phyloP scores from a whole-genome alignment of 2,888 invertebrate genomes.

The Netelia virgata region DNA sequence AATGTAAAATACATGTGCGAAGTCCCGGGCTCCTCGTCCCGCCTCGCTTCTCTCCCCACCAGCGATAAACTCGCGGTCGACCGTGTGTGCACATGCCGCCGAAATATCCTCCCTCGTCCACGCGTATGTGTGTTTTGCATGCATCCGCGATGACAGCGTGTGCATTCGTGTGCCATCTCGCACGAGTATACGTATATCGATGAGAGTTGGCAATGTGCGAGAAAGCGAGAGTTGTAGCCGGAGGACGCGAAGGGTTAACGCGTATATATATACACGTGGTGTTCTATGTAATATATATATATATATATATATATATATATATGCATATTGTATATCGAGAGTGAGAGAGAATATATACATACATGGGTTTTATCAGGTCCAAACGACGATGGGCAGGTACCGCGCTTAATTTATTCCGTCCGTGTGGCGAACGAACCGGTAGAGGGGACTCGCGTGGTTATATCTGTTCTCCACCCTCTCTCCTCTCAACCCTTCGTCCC shows the following conservation, averaged over 20 bases:
- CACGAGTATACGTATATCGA: conserved; percentile 20
- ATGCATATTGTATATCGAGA: neutral
- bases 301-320: conserved; percentile 22
- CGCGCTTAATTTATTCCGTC: conserved; percentile 78
- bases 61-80: conserved; percentile 70
- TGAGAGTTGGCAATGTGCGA: conserved; percentile 40
- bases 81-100: conserved; percentile 72
- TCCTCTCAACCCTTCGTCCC: conserved; percentile 14
- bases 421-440: conserved; percentile 71
- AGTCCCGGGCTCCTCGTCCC: conserved; percentile 49
- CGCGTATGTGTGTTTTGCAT: conserved; percentile 61
- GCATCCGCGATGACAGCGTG: conserved; percentile 65
- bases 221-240: conserved; percentile 42
- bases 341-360: conserved; percentile 23
- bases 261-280: conserved; percentile 10
- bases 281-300: conserved; percentile 31
- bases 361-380: conserved; percentile 79
- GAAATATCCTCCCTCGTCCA: conserved; percentile 58
- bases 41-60: conserved; percentile 38
- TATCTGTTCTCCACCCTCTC: conserved; percentile 27
- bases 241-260: conserved; percentile 42
- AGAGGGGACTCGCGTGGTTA: conserved; percentile 51
- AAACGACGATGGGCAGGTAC: conserved; percentile 78
- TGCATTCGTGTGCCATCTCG: conserved; percentile 51
- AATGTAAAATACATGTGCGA: conserved; percentile 81